Conservation (phyloP, 2,797 vertebrate species). For the Pseudomugil tenellus region DNA sequence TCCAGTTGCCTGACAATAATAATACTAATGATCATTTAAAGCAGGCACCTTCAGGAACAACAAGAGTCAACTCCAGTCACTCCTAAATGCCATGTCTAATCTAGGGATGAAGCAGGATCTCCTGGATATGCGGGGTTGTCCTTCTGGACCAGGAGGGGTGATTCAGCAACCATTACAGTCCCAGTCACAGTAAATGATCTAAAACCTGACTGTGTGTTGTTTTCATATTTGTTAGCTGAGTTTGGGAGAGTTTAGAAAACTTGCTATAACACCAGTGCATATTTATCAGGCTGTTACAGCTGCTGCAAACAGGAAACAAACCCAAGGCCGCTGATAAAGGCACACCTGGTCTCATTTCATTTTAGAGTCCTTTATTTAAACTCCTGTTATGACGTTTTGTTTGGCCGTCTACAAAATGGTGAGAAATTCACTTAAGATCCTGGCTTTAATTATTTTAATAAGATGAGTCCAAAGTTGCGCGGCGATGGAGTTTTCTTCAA, state of each 20-base stretch:
- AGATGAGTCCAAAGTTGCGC: neutral
- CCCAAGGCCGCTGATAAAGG: neutral
- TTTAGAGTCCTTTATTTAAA: neutral
- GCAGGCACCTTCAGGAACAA: conserved; percentile 5
- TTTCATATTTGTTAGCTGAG: conserved; percentile 22
- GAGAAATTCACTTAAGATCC: neutral
- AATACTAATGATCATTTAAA: neutral
- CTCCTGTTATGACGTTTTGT: neutral
- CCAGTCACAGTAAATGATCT: conserved; percentile 25
- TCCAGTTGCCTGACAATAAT: neutral
- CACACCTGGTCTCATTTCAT: conserved; percentile 3
- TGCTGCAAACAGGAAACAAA: conserved; percentile 39
- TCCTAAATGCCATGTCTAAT: conserved; percentile 76
- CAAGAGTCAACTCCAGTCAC: conserved; percentile 15
- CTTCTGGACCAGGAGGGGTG: conserved; percentile 32
- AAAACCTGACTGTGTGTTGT: conserved; percentile 16
- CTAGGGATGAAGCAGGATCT: conserved; percentile 56
- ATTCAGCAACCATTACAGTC: conserved; percentile 21
- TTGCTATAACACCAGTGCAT: conserved; percentile 22
- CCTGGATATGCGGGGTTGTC: conserved; percentile 48
- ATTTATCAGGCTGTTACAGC: conserved; percentile 20
- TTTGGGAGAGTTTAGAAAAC: conserved; percentile 13
- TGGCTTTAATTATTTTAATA: neutral
- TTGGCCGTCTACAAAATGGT: neutral
- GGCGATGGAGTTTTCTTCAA: neutral